These are phyloP conservation scores for Drosophila willistoni DNA, from an alignment of 1,140 invertebrate genomes.

Conservation along the genomic window DNA sequence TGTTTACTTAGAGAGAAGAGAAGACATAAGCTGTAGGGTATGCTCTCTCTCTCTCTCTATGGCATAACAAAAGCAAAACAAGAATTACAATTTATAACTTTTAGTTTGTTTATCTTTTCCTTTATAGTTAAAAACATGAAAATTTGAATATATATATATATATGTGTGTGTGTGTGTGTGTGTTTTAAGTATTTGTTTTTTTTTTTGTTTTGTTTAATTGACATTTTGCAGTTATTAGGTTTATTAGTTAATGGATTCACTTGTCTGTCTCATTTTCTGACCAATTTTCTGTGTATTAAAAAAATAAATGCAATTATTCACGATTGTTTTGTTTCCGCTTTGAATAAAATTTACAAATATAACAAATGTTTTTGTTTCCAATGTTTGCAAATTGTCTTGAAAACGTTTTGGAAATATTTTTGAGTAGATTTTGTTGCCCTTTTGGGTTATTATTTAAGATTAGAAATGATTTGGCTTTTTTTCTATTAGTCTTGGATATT, in stretches of 20 bases:
- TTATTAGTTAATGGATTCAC: background rate
- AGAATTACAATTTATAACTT: background rate
- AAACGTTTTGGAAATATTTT: background rate
- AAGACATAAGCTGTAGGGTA: too few relatives aligned
- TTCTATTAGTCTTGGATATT: background rate
- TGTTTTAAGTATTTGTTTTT: background rate
- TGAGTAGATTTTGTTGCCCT: background rate
- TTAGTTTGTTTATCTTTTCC: background rate
- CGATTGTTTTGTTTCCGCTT: too few relatives aligned
- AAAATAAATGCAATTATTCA: slow-evolving; percentile 9
- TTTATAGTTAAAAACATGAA: background rate
- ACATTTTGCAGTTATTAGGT: background rate
- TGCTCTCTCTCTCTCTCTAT: too few relatives aligned
- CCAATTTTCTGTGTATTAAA: background rate
- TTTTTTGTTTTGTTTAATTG: background rate
- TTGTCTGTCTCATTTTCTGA: background rate
- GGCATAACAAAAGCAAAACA: background rate
- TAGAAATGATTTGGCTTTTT: background rate
- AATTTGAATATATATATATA: too few relatives aligned
- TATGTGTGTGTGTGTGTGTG: too few relatives aligned
- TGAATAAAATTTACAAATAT: too few relatives aligned
- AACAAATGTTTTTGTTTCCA: too few relatives aligned
- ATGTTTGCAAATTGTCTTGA: too few relatives aligned
- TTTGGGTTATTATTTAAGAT: too few relatives aligned
- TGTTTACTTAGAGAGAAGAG: too few relatives aligned